Evolutionary conservation across 2,888 invertebrate species (phyloP).

Genomic region (Pterostichus niger): DNA sequence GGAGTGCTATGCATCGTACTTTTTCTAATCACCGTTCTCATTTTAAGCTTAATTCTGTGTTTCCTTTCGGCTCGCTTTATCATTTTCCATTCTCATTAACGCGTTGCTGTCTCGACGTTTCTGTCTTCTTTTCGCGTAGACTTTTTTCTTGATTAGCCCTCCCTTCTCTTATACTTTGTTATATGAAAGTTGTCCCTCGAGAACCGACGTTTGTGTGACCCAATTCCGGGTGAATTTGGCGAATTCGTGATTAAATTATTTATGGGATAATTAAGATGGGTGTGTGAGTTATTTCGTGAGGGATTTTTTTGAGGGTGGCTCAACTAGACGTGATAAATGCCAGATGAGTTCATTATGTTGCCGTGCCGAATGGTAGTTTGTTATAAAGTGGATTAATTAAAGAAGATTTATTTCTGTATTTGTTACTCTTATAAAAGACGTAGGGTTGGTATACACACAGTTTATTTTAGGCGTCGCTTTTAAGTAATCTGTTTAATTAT

Average conservation of each 20-base stretch:
- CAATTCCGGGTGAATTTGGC: neutral
- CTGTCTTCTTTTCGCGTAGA: conserved; percentile 38
- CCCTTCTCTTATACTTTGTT: conserved; percentile 42
- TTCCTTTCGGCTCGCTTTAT: conserved; percentile 65
- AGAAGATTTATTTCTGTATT: conserved; percentile 61
- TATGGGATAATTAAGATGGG: conserved; percentile 42
- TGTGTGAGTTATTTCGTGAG: conserved; percentile 52
- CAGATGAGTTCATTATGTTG: conserved; percentile 56
- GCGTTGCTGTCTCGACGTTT: conserved; percentile 32
- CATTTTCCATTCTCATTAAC: conserved; percentile 66
- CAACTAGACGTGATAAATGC: conserved; percentile 39
- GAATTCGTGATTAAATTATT: conserved; percentile 51
- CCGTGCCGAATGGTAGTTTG: conserved; percentile 54
- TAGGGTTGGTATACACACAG: neutral
- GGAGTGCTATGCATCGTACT: conserved; percentile 36
- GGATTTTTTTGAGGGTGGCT: conserved; percentile 33
- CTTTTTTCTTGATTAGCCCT: conserved; percentile 63
- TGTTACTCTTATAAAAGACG: conserved; percentile 43
- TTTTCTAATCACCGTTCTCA: conserved; percentile 63
- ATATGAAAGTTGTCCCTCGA: conserved; percentile 46
- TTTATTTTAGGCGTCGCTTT: conserved; percentile 26
- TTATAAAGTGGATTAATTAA: conserved; percentile 58
- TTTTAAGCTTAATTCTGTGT: conserved; percentile 66
- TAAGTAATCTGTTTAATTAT: conserved; percentile 39
- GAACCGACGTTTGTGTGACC: conserved; percentile 46